Base-by-base conservation (phyloP, 2,888 invertebrate genomes). In the Chironomus tentans region DNA sequence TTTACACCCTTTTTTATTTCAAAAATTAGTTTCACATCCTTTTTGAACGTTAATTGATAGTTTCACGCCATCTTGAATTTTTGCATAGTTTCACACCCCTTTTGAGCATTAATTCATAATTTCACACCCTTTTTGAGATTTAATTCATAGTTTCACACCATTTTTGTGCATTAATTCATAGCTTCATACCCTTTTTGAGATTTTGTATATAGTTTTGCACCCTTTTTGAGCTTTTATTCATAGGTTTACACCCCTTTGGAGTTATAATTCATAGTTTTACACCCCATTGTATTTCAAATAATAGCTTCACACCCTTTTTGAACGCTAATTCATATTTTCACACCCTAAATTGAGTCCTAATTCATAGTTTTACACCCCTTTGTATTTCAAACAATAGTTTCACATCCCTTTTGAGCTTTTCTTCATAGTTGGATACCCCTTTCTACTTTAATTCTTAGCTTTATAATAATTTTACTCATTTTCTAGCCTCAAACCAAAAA, bases 401-500 rank as follows among this genome's bases (percentile, higher is more conserved):
- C 12, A 48, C 3, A 13, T 5, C 28, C 5, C 10, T 62, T 62
- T 10, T 4, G 15, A 7, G 62, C 2, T 1, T 62, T 1, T 21
- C 3, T n/a, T 62, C 10, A 21, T n/a, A 62, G 15, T 21, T 21
- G 3, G 4, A 28, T 4, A 28, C 28, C 28, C 28, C 5, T 28
- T 24, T 24, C 2, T 3, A 24, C 4, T 4, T 24, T 4, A 24
- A 24, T 24, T 24, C 24, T 3, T 24, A 24, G 4, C 4, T 24
- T 24, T 5, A 24, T 24, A 24, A 24, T n/a, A 24, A 24, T 24
- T n/a, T n/a, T n/a, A n/a, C n/a, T n/a, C n/a, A 24, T 24, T 24
- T 65, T 65, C 6, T 62, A 62, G 62, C 18, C 62, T 18, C 12
- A 46, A 61, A 61, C 46, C 62, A 21, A 73, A 61, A 78, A 91